Evolutionary conservation across 2,113 vertebrate species (phyloP).

Genomic region (Oceanodroma tethys): DNA sequence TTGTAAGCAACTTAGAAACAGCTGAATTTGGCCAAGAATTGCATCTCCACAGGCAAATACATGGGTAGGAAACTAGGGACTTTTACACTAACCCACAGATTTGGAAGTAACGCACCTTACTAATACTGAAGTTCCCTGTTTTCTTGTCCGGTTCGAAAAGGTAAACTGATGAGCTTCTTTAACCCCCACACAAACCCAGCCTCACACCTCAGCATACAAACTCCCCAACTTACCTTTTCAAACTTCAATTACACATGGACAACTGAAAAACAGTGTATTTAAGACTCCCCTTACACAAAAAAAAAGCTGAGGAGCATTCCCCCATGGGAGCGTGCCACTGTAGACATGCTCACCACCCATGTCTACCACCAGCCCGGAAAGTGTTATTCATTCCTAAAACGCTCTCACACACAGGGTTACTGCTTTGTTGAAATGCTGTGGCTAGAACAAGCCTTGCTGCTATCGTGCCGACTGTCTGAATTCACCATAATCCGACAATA

Average conservation of each 20-base stretch:
- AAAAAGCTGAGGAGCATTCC: not conserved
- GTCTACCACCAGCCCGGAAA: not conserved
- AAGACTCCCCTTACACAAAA: not conserved
- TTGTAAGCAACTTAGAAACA: not conserved
- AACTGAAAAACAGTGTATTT: not conserved
- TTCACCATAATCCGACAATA: not conserved
- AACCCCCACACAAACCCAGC: not conserved
- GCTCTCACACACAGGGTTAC: not conserved
- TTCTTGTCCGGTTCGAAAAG: not conserved
- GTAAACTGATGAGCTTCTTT: not conserved
- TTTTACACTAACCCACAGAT: not conserved
- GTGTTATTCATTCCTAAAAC: not conserved
- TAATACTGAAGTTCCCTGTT: not conserved
- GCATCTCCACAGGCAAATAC: not conserved
- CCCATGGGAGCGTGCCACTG: not conserved
- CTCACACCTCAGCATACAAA: not conserved
- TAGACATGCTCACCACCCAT: not conserved
- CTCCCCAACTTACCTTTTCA: not conserved
- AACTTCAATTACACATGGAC: not conserved
- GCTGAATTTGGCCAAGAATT: not conserved
- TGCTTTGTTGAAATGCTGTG: not conserved
- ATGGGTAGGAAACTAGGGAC: not conserved
- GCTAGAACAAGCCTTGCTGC: not conserved
- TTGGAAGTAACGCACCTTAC: not conserved
- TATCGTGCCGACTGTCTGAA: not conserved